phyloP scores from a whole-genome alignment of 2,888 invertebrate genomes.

The Thereva nobilitata region DNA sequence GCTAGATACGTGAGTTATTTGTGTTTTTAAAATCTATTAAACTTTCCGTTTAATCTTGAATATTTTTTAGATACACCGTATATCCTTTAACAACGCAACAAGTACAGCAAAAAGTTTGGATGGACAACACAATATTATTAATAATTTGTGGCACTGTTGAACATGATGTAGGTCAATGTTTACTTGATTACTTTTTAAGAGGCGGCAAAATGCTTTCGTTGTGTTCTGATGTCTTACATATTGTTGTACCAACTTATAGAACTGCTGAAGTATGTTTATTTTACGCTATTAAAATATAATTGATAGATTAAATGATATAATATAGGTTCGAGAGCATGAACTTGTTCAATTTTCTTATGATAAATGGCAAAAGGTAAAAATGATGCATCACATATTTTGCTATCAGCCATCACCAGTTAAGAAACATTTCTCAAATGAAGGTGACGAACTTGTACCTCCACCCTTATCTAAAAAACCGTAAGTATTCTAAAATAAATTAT shows the following conservation, averaged over 20 bases:
- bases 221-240: constrained; percentile 79
- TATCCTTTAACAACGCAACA: constrained; percentile 63
- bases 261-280: constrained; percentile 71
- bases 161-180: constrained; percentile 66
- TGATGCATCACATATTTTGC: constrained; percentile 88
- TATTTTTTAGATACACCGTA: constrained; percentile 63
- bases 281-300: constrained; percentile 9
- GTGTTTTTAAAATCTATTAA: neutral
- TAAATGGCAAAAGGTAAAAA: constrained; percentile 79
- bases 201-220: constrained; percentile 78
- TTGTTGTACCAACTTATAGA: constrained; percentile 78
- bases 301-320: constrained; percentile 38
- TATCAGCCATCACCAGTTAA: constrained; percentile 84
- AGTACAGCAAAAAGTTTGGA: constrained; percentile 53
- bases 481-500: constrained; percentile 45
- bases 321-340: constrained; percentile 77
- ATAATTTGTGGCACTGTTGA: constrained; percentile 79
- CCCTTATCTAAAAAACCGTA: constrained; percentile 59
- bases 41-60: neutral
- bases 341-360: constrained; percentile 82
- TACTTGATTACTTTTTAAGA: constrained; percentile 72
- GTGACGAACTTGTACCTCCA: constrained; percentile 63
- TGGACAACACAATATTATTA: constrained; percentile 70
- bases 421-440: constrained; percentile 78
- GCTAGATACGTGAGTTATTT: constrained; percentile 66